Percentiles rank a stretch among this genome's conserved stretches.
Conservation (phyloP, 2,797 vertebrate genomes). For the Gastrophryne carolinensis region DNA sequence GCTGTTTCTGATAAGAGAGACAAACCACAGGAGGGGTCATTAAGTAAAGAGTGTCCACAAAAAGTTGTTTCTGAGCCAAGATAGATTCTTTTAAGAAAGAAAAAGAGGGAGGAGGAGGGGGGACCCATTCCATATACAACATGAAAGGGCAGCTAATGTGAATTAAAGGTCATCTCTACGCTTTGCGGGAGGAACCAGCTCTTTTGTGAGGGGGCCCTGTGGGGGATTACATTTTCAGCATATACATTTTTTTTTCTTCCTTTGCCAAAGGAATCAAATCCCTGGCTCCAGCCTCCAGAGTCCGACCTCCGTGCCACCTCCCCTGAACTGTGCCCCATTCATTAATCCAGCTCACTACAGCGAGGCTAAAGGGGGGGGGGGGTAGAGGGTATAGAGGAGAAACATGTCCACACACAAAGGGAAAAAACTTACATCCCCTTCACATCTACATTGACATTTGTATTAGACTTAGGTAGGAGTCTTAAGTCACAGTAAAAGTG, state of each 20-base stretch:
- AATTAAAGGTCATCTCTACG: conserved; percentile 78
- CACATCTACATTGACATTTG: too few species aligned
- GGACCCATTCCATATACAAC: conserved; percentile 62
- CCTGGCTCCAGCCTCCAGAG: conserved; percentile 68
- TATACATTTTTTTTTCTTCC: conserved; percentile 68
- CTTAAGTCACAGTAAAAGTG: too few species aligned
- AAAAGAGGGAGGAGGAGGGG: background rate
- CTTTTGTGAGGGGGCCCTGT: conserved; percentile 73
- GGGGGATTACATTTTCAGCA: conserved; percentile 64
- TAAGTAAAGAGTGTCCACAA: conserved; percentile 29
- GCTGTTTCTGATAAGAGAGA: conserved; percentile 26
- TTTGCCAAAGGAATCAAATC: conserved; percentile 77
- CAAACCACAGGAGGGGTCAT: conserved; percentile 28
- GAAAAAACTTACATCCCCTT: too few species aligned
- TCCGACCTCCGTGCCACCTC: conserved; percentile 61
- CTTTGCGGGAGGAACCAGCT: conserved; percentile 75
- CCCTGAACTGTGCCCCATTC: conserved; percentile 74
- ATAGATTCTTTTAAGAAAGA: conserved; percentile 38
- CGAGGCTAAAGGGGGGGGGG: too few species aligned
- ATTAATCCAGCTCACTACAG: conserved; percentile 61
- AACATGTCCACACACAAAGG: too few species aligned
- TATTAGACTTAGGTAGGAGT: too few species aligned
- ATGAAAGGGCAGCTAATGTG: conserved; percentile 76
- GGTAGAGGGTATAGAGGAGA: too few species aligned
- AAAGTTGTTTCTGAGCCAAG: conserved; percentile 22